Evolutionary conservation across 1,140 invertebrate genomes (phyloP).

Genomic region (Trachymyrmex septentrionalis): DNA sequence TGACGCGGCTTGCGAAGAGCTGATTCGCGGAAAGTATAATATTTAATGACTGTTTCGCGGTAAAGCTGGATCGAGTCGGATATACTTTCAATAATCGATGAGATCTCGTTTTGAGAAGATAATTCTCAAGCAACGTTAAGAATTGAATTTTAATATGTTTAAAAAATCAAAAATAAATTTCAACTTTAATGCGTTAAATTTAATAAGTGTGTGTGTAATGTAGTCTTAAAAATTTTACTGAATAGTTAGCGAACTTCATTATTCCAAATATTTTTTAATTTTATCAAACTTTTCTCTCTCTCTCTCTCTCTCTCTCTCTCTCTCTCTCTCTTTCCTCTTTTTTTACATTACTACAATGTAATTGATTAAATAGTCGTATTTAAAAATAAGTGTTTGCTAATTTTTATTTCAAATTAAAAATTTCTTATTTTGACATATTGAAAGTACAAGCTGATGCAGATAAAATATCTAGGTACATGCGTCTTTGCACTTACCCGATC

Average conservation of each 20-base stretch:
- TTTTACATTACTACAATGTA: neutral
- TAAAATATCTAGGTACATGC: neutral
- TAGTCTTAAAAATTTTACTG: neutral
- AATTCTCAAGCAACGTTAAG: neutral
- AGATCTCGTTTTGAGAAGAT: neutral
- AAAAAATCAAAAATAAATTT: neutral
- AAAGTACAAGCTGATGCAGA: neutral
- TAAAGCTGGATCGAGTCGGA: constrained; percentile 6
- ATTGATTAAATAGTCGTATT: neutral
- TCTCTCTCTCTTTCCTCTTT: neutral
- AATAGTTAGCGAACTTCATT: neutral
- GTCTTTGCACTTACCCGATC: constrained; percentile 5
- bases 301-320: neutral
- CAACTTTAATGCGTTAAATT: neutral
- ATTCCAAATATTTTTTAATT: neutral
- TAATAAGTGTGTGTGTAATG: no score
- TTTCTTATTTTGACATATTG: neutral
- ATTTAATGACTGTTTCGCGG: constrained; percentile 60
- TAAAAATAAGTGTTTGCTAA: neutral
- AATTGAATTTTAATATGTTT: constrained; percentile 3
- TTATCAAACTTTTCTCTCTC: neutral
- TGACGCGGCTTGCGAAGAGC: constrained; percentile 8
- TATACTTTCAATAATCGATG: constrained; percentile 42
- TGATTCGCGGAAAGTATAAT: constrained; percentile 62
- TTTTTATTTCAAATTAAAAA: neutral